Evolutionary conservation across 2,888 invertebrate genomes (phyloP).

Genomic region (Eudemis profundana): DNA sequence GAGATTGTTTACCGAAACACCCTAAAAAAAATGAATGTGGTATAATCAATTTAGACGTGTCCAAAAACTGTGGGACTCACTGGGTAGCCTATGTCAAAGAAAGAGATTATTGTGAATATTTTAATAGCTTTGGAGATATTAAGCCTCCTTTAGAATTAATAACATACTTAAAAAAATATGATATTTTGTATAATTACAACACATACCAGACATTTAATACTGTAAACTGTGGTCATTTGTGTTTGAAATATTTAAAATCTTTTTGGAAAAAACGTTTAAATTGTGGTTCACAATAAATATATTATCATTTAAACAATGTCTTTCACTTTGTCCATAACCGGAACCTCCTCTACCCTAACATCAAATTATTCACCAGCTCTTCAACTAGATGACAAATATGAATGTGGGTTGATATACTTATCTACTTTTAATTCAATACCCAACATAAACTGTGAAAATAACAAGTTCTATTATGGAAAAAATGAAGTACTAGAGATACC

Average conservation of each 20-base stretch:
- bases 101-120: slow-evolving; percentile 14
- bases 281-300: neutral
- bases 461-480: slow-evolving; percentile 4
- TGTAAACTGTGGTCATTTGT: slow-evolving; percentile 15
- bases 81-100: slow-evolving; percentile 29
- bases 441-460: slow-evolving; percentile 25
- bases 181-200: slow-evolving; percentile 5
- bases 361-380: slow-evolving; percentile 8
- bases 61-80: slow-evolving; percentile 10
- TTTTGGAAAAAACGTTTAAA: slow-evolving; percentile 6
- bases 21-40: slow-evolving; percentile 16
- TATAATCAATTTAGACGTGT: slow-evolving; percentile 16
- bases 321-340: slow-evolving; percentile 5
- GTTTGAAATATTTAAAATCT: neutral
- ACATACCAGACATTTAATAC: neutral
- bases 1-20: slow-evolving; percentile 6
- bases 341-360: neutral
- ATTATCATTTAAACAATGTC: slow-evolving; percentile 2
- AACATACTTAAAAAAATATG: neutral
- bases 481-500: neutral
- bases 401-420: slow-evolving; percentile 43
- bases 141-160: neutral
- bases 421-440: slow-evolving; percentile 32
- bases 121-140: slow-evolving; percentile 11
- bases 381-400: slow-evolving; percentile 32